Base-by-base conservation (phyloP, 2,113 vertebrate species). In the Uria lomvia region DNA sequence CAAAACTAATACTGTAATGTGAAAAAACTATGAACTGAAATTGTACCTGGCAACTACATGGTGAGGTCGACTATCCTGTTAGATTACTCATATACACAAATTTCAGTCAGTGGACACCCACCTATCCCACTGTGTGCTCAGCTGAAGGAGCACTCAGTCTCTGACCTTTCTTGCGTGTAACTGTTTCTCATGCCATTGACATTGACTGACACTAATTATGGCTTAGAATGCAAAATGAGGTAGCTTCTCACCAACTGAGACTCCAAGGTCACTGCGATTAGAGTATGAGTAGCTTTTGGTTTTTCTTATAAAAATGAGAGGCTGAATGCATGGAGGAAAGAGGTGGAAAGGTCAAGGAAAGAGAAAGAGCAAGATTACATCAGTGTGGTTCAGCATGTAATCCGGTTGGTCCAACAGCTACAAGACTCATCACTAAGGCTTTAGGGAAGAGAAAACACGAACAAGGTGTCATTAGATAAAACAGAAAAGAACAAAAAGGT, bases 1-100 rank as follows among this genome's bases (percentile, higher is more conserved):
- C 98, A 98, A 98, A 98, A 98, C 97, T 97, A 97, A 98, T 98
- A 97, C 96, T 97, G 96, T 67, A 97, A 96, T 5, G 66, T 95
- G 96, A 96, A 97, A 97, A 98, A 97, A 96, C 90, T 93, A 65
- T 5, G 76, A 86, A 97, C 97, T 97, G 96, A 95, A 96, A 95
- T 50, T 86, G 83, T 95, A 92, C 94, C 92, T 97, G 95, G 97
- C 94, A 94, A 96, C 77, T 88, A 63, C 86, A 88, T 11, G 88
- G 91, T 11, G 85, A 93, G 92, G 83, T 97, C 8, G 74, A 93
- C 86, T 30, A 91, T 53, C 66, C 73, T 53, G 45, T 91, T 86
- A 87, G 66, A 65, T 94, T 79, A 49, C 71, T 90, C 82, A 77
- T 13, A 89, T 38, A 63, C 86, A 84, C 94, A 36, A 22, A 49